Base-by-base conservation (phyloP, 2,797 vertebrate species). In the Rhinoraja longicauda region DNA sequence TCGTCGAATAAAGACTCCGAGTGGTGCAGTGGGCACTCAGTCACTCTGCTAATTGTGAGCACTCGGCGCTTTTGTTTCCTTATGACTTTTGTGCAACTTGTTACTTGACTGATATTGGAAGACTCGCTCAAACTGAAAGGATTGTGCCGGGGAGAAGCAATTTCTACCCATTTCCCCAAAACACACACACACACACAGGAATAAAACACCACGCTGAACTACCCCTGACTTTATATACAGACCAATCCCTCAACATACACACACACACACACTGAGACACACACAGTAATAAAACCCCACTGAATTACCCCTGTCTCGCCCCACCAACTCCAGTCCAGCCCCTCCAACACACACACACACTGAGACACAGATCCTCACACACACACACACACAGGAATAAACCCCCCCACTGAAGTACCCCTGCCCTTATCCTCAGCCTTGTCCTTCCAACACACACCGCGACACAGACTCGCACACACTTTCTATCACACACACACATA, bases 181-280 rank as follows among this genome's bases (percentile, higher is more conserved):
- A 78, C 72, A 36, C 93, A 29, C 93, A 94, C 93, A 93, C 86
- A 94, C 93, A 93, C 93, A 94, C 94, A 94, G 94, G 94, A 94
- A 94, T 93, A 93, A 94, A 73, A 24, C 21, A 19, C 70, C 70
- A 73, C 70, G 24, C 70, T 21, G 67, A 19, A 70, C 67, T 19
- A 70, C 67, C 45, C 45, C 45, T 53, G 45, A 45, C 67, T 67
- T 67, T 17, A 12, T 67, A 17, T 17, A 67, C 64, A 17, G 64
- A 12, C 64, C 64, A 67, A 64, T 3, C 12, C 12, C 64, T 67
- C 17, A 12, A 67, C 13, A 7, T 1, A 1, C 64, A 67, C n/a
- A n/a, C n/a, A n/a, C n/a, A n/a, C 93, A 94, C 93, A 94, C 94
- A 95, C 94, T 95, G 45, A 45, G 45, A 45, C 45, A 45, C 45